phyloP scores from a whole-genome alignment of 1,140 invertebrate genomes.

The Drosophila arizonae region DNA sequence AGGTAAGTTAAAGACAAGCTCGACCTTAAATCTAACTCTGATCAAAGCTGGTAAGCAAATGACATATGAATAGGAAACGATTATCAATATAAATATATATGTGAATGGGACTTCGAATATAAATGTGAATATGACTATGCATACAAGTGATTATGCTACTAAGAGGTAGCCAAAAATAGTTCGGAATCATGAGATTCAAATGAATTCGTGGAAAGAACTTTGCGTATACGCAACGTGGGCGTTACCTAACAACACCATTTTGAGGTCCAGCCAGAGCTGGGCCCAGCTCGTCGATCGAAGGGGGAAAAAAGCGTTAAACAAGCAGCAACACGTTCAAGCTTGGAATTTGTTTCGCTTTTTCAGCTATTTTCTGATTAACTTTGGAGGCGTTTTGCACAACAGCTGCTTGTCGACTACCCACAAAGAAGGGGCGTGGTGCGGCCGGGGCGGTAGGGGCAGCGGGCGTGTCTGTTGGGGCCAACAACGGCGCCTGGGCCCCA shows the following conservation, averaged over 20 bases:
- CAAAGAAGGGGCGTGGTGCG: not conserved
- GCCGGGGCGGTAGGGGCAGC: no score
- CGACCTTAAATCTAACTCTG: not conserved
- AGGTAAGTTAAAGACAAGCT: conserved; percentile 55
- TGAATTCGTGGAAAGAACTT: conserved; percentile 11
- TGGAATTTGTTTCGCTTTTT: conserved; percentile 47
- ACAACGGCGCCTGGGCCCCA: not conserved
- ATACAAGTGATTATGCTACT: no score
- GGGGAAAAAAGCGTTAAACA: not conserved
- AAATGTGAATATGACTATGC: no score
- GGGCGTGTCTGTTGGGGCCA: no score
- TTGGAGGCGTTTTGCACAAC: conserved; percentile 28
- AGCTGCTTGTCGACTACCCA: conserved; percentile 35
- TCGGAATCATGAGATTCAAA: no score
- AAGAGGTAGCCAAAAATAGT: no score
- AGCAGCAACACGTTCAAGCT: conserved; percentile 62
- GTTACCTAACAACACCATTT: no score
- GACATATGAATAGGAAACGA: no score
- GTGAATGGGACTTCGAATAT: no score
- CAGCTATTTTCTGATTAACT: conserved; percentile 59
- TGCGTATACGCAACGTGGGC: conserved; percentile 54
- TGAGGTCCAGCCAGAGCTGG: no score
- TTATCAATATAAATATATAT: no score
- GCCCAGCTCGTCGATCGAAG: not conserved
- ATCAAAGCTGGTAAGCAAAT: conserved; percentile 21